Evolutionary conservation across 1,140 invertebrate species (phyloP).

Genomic region (Macrosteles quadrilineatus): DNA sequence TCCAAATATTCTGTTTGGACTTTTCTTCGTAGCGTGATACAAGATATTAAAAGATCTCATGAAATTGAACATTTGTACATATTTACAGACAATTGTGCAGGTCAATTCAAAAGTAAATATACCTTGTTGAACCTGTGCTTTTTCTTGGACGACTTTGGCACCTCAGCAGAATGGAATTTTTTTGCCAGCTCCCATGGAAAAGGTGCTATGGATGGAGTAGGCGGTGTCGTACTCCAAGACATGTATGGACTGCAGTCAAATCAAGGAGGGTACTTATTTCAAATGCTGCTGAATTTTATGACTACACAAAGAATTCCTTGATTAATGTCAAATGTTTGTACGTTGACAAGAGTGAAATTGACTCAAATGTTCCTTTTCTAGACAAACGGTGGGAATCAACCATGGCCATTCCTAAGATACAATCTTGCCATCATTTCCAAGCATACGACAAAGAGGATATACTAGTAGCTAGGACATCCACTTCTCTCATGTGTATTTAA

Average conservation of each 20-base stretch:
- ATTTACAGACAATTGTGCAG: neutral
- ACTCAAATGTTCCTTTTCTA: neutral
- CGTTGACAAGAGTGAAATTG: neutral
- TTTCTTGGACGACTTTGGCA: constrained; percentile 38
- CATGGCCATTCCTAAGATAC: neutral
- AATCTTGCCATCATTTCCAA: neutral
- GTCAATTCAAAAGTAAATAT: constrained; percentile 11
- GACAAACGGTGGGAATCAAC: neutral
- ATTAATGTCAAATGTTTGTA: neutral
- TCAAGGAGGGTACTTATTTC: neutral
- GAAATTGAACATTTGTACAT: neutral
- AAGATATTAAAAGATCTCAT: neutral
- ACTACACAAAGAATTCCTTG: neutral
- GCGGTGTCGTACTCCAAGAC: constrained; percentile 31
- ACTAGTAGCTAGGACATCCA: neutral
- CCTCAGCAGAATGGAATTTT: constrained; percentile 42
- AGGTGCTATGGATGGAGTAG: constrained; percentile 44
- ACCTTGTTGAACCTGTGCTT: constrained; percentile 34
- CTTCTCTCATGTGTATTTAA: too few relatives aligned
- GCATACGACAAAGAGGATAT: neutral
- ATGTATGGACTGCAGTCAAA: constrained; percentile 2
- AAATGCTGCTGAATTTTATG: neutral
- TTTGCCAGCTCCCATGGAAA: constrained; percentile 48
- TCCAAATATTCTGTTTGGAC: neutral
- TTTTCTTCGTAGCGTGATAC: neutral